Percentiles rank a stretch among this genome's conserved stretches.
phyloP scores from a whole-genome alignment of 2,888 invertebrate species.

The Willowsia nigromaculata region DNA sequence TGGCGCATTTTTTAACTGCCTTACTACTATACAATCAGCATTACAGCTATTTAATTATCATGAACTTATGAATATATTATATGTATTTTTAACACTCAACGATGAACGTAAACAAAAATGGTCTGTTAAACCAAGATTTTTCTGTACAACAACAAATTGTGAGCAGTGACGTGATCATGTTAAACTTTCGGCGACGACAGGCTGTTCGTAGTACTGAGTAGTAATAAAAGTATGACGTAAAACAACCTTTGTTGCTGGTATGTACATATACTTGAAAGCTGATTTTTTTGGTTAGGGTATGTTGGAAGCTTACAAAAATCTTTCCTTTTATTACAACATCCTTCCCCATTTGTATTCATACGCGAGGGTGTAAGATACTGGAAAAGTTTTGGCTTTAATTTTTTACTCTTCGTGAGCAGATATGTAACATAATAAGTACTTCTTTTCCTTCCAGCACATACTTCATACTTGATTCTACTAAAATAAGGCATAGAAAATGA shows the following conservation, averaged over 20 bases:
- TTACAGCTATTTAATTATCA: no score
- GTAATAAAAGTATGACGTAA: no score
- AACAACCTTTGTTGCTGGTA: neutral
- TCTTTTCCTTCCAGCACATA: neutral
- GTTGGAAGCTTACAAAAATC: slow-evolving; percentile 39
- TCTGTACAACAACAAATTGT: no score
- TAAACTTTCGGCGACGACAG: no score
- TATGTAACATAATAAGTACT: neutral
- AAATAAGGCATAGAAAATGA: slow-evolving; percentile 29
- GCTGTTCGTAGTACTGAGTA: no score
- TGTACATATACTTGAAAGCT: neutral
- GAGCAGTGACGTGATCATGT: no score
- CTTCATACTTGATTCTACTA: neutral
- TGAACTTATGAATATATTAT: no score
- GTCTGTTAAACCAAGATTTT: no score
- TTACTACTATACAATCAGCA: neutral
- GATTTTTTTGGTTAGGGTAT: neutral
- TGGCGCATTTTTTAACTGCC: neutral
- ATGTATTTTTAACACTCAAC: no score
- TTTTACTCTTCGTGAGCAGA: slow-evolving; percentile 24
- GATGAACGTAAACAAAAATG: no score
- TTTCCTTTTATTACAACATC: slow-evolving; percentile 59
- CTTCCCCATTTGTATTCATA: slow-evolving; percentile 69
- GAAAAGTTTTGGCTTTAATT: slow-evolving; percentile 67
- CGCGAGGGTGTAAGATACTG: slow-evolving; percentile 62